Evolutionary conservation across 2,797 vertebrate genomes (phyloP).

Genomic region (Anguilla anguilla): DNA sequence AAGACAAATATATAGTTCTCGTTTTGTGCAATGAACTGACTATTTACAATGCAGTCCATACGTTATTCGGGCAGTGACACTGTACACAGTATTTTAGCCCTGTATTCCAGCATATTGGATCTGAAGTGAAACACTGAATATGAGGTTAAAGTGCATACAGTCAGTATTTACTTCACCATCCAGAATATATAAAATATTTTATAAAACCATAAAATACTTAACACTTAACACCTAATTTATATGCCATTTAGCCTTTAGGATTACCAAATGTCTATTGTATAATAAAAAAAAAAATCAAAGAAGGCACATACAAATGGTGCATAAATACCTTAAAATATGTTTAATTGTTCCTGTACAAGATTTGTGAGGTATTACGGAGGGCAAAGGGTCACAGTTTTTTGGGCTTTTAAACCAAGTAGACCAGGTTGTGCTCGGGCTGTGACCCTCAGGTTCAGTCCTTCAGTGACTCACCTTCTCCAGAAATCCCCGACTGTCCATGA

Average conservation of each 20-base stretch:
- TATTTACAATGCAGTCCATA: no score
- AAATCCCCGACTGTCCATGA: background rate
- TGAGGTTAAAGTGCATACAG: no score
- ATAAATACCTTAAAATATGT: slow-evolving; percentile 56
- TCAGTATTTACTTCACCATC: no score
- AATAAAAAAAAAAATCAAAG: background rate
- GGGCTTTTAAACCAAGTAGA: background rate
- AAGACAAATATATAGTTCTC: background rate
- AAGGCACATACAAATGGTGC: background rate
- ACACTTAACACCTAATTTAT: background rate
- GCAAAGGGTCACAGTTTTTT: background rate
- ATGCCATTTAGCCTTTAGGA: background rate
- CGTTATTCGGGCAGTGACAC: no score
- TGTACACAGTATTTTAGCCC: no score
- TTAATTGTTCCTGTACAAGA: slow-evolving; percentile 56
- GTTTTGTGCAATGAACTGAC: background rate
- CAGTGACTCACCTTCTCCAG: background rate
- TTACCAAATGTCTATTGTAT: background rate
- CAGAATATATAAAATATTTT: no score
- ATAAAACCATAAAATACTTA: no score
- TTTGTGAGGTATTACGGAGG: slow-evolving; percentile 36
- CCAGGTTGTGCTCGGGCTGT: background rate
- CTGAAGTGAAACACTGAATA: no score
- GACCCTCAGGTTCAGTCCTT: background rate
- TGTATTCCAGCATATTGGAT: no score